Conservation (phyloP, 2,797 vertebrate species). For the Schizopygopsis malacanthus region DNA sequence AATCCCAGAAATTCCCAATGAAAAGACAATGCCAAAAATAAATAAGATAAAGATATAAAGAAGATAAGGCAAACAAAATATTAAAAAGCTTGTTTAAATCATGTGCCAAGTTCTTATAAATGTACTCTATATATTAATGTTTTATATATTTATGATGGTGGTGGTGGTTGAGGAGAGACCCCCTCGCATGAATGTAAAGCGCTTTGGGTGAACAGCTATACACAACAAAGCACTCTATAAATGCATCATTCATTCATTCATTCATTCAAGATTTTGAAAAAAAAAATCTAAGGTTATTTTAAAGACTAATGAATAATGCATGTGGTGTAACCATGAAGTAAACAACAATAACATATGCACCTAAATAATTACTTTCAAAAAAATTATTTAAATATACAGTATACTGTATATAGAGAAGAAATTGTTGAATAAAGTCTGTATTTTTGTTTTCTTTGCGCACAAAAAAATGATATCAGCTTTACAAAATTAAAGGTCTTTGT, state of each 20-base stretch:
- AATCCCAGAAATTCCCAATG: background rate
- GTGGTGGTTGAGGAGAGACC: too few relatives aligned
- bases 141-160: background rate
- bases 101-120: background rate
- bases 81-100: background rate
- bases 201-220: too few relatives aligned
- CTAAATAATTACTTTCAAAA: too few relatives aligned
- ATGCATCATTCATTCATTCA: too few relatives aligned
- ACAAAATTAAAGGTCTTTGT: too few relatives aligned
- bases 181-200: too few relatives aligned
- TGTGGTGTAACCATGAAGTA: background rate
- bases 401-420: too few relatives aligned
- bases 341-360: background rate
- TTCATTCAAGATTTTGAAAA: background rate
- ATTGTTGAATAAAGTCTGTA: too few relatives aligned
- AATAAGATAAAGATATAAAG: background rate
- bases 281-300: background rate
- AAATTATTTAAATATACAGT: too few relatives aligned
- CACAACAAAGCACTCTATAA: too few relatives aligned
- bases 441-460: too few relatives aligned
- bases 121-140: background rate
- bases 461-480: too few relatives aligned
- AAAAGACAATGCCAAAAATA: background rate
- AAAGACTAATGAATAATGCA: background rate
- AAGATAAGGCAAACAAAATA: background rate